Base-by-base conservation (phyloP, 2,113 vertebrate genomes). In the Cryptotis parvus region DNA sequence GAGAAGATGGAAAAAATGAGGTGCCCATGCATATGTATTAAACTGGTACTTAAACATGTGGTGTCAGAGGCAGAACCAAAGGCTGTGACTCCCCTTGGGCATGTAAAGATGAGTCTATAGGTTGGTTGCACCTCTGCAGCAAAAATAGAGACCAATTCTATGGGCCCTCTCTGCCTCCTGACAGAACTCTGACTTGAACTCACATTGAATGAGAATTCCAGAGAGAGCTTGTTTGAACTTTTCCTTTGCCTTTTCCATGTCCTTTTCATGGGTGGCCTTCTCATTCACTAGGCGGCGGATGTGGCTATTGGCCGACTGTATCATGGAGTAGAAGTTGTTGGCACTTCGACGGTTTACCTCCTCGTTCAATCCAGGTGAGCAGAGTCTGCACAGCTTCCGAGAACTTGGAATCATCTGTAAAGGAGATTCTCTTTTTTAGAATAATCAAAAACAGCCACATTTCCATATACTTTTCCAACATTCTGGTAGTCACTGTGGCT, bases 251-350 rank as follows among this genome's bases (percentile, higher is more conserved):
- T 99, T 99, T 39, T 99, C 99, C 99, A 99, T 98, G 96, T 99
- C 99, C 92, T 99, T 99, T 96, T 99, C 99, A 0, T 99, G 99
- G 43, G 98, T 96, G 1, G 98, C 98, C 93, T 99, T 99, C 97
- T 99, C 99, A 0, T 98, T 98, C 94, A 99, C 97, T 35, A 99
- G 98, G 31, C 99, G 97, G 84, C 99, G 99, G 92, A 99, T 97
- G 87, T 99, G 99, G 97, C 99, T 99, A 96, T 99, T 99, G 91
- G 99, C 99, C 0, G 99, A 99, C 97, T 99, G 99, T 97, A 99
- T 99, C 99, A 99, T 99, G 91, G 99, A 99, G 96, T 99, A 99
- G 98, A 99, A 99, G 98, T 98, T 99, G 97, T 99, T 99, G 96
- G 99, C 99, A 0, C 98, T 99, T 72, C 99, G 98, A 33, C 99